phyloP scores from a whole-genome alignment of 2,888 invertebrate genomes.

The Palloptera scutellata region DNA sequence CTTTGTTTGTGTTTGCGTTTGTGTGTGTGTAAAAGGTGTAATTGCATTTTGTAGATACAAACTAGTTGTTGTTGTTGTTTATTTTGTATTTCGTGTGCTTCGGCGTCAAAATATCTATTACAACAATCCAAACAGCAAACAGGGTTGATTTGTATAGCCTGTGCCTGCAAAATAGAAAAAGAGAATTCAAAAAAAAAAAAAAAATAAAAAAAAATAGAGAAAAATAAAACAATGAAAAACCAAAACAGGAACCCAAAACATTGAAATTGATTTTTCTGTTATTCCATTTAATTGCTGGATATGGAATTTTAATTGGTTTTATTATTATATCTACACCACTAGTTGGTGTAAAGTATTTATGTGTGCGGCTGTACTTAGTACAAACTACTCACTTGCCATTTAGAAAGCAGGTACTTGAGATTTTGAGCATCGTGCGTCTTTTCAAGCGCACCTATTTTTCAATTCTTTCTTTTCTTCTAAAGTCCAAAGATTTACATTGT shows the following conservation, averaged over 20 bases:
- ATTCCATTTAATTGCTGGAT: constrained; percentile 24
- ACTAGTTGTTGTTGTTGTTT: constrained; percentile 50
- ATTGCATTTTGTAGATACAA: constrained; percentile 23
- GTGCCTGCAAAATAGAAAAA: constrained; percentile 14
- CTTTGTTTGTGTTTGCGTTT: neutral
- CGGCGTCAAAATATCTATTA: constrained; percentile 62
- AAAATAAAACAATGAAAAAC: neutral
- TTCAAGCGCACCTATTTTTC: too few relatives aligned
- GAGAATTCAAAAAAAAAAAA: constrained; percentile 12
- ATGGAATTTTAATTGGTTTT: constrained; percentile 37
- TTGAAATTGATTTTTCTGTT: constrained; percentile 34
- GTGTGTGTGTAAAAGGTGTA: constrained; percentile 26
- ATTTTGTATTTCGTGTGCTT: constrained; percentile 56
- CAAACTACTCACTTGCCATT: neutral
- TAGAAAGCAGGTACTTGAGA: too few relatives aligned
- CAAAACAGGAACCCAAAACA: constrained; percentile 33
- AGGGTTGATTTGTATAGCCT: constrained; percentile 46
- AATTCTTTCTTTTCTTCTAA: too few relatives aligned
- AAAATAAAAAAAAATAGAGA: constrained; percentile 4
- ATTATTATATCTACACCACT: constrained; percentile 6
- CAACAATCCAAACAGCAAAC: constrained; percentile 61
- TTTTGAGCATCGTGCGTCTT: too few relatives aligned
- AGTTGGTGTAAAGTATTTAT: neutral
- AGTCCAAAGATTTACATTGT: too few relatives aligned
- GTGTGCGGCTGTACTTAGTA: neutral